Evolutionary conservation across 2,113 vertebrate genomes (phyloP).

Genomic region (Glaucomys volans): DNA sequence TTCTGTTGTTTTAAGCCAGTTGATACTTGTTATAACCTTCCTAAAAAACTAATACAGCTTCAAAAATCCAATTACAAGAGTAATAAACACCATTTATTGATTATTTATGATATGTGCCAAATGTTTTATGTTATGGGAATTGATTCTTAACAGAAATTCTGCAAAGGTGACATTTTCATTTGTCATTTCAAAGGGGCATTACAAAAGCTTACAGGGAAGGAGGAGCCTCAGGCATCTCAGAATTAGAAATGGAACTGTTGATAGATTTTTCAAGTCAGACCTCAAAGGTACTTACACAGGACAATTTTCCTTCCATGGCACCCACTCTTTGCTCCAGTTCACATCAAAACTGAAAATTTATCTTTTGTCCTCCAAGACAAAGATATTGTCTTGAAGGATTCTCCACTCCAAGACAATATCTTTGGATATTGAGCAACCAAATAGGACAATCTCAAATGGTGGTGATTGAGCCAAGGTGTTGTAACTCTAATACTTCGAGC

Average conservation of each 20-base stretch:
- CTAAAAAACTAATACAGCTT: neutral
- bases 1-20: neutral
- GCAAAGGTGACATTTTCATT: neutral
- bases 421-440: neutral
- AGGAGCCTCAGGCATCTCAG: neutral
- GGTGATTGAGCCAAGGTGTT: neutral
- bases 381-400: too few relatives aligned
- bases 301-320: neutral
- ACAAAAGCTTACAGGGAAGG: neutral
- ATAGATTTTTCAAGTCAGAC: slow-evolving; percentile 10
- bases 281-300: neutral
- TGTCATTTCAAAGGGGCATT: neutral
- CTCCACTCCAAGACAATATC: too few relatives aligned
- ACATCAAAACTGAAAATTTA: neutral
- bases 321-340: neutral
- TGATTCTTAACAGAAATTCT: neutral
- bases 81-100: neutral
- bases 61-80: neutral
- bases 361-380: neutral
- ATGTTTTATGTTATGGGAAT: neutral
- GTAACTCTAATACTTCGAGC: neutral
- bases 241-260: neutral
- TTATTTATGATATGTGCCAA: neutral
- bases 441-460: neutral
- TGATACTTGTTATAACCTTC: neutral